Evolutionary conservation across 2,797 vertebrate species (phyloP).

Genomic region (Bradypodion pumilum): DNA sequence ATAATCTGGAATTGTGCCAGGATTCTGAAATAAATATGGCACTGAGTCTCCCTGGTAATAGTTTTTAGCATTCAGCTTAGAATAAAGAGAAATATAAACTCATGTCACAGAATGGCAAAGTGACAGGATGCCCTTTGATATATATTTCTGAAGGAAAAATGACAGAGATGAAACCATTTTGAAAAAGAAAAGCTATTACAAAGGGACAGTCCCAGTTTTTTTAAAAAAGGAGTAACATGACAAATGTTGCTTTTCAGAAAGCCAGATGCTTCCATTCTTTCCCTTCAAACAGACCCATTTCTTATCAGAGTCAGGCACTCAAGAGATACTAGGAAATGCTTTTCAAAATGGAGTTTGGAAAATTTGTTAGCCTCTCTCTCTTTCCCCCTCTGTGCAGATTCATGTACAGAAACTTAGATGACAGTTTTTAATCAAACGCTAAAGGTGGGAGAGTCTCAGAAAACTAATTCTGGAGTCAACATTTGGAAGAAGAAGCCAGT

Average conservation of each 20-base stretch:
- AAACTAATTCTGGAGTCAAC: too few relatives aligned
- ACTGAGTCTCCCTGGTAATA: constrained; percentile 27
- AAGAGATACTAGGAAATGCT: not conserved
- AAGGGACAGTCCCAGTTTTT: constrained; percentile 39
- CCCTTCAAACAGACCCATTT: constrained; percentile 25
- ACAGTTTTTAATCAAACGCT: not conserved
- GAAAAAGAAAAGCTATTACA: constrained; percentile 37
- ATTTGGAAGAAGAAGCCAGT: too few relatives aligned
- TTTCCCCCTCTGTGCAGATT: not conserved
- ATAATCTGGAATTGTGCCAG: constrained; percentile 58
- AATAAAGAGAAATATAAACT: constrained; percentile 47
- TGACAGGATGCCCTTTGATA: constrained; percentile 49
- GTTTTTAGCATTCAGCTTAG: constrained; percentile 52
- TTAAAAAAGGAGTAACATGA: constrained; percentile 51
- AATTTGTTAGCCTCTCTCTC: not conserved
- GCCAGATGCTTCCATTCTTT: constrained; percentile 37
- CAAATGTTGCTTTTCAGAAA: constrained; percentile 43
- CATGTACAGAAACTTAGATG: not conserved
- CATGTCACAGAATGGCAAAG: constrained; percentile 40
- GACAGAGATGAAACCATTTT: constrained; percentile 51
- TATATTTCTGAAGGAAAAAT: constrained; percentile 50
- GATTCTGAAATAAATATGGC: constrained; percentile 37
- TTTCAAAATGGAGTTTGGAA: not conserved
- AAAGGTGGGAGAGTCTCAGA: too few relatives aligned
- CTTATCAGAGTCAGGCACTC: constrained; percentile 36